These are phyloP conservation scores for Pterophyllum scalare DNA, from an alignment of 2,113 vertebrate genomes.

Conservation along the genomic window DNA sequence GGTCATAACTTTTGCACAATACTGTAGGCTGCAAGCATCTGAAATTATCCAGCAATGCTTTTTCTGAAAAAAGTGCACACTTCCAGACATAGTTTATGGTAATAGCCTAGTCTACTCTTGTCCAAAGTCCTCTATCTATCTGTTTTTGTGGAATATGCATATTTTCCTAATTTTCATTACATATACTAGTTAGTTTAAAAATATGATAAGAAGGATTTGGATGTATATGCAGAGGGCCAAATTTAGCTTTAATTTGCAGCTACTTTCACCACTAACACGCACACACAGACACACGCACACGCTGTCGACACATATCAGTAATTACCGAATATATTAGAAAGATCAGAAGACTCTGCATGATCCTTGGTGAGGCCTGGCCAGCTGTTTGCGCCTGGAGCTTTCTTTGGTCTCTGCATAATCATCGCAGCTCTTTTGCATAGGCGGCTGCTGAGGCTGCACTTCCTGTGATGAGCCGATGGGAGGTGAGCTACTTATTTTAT, in stretches of 20 bases:
- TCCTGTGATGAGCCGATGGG: conserved; percentile 54
- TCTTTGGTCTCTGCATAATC: conserved; percentile 70
- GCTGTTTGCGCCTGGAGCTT: conserved; percentile 63
- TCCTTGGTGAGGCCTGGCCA: conserved; percentile 58
- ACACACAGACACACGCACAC: background rate
- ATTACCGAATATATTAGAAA: conserved; percentile 71
- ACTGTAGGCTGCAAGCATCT: background rate
- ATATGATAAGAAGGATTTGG: background rate
- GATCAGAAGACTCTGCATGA: conserved; percentile 65
- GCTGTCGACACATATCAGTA: conserved; percentile 45
- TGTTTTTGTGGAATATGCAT: background rate
- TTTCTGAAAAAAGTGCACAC: background rate
- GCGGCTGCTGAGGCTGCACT: conserved; percentile 72
- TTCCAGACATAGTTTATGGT: background rate
- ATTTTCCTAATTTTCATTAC: background rate
- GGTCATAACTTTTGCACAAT: background rate
- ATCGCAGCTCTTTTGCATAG: conserved; percentile 50
- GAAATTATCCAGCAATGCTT: background rate
- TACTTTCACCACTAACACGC: background rate
- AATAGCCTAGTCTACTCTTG: background rate
- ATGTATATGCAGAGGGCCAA: background rate
- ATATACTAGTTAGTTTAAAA: background rate
- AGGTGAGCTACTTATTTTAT: conserved; percentile 37
- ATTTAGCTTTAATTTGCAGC: conserved; percentile 14
- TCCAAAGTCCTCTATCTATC: background rate